Percentiles rank a stretch among this genome's conserved stretches.
These are phyloP conservation scores for Papilio protenor DNA, from an alignment of 2,888 invertebrate genomes.

Conservation along the genomic window DNA sequence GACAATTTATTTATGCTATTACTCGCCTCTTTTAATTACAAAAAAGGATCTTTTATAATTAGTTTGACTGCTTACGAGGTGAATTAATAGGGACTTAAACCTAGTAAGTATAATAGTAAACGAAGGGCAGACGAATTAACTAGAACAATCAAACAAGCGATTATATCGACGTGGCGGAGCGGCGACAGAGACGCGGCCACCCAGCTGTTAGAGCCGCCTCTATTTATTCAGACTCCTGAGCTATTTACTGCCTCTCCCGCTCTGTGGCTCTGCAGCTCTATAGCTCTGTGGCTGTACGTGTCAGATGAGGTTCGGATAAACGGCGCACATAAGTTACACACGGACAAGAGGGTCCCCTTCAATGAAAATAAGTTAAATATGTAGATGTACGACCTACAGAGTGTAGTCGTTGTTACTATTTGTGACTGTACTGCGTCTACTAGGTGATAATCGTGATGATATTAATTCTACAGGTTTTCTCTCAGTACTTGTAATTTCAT, in stretches of 20 bases:
- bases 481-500: not conserved
- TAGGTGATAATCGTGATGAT: not conserved
- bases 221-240: constrained; percentile 20
- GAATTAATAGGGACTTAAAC: not conserved
- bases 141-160: not conserved
- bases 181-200: constrained; percentile 15
- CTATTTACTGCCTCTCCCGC: constrained; percentile 19
- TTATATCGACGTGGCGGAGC: constrained; percentile 4
- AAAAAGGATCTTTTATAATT: not conserved
- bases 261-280: not conserved
- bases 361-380: constrained; percentile 2
- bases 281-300: constrained; percentile 6
- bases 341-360: not conserved
- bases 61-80: not conserved
- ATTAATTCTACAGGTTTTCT: not conserved
- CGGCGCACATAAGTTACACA: constrained; percentile 13
- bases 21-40: not conserved
- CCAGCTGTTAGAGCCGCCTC: constrained; percentile 20
- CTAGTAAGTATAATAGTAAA: not conserved
- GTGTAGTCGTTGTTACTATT: not conserved
- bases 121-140: not conserved
- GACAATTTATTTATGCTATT: not conserved
- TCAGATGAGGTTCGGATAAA: constrained; percentile 25
- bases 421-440: not conserved
- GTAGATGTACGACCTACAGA: not conserved